Conservation (phyloP, 1,140 invertebrate genomes). For the Polypedilum vanderplanki region DNA sequence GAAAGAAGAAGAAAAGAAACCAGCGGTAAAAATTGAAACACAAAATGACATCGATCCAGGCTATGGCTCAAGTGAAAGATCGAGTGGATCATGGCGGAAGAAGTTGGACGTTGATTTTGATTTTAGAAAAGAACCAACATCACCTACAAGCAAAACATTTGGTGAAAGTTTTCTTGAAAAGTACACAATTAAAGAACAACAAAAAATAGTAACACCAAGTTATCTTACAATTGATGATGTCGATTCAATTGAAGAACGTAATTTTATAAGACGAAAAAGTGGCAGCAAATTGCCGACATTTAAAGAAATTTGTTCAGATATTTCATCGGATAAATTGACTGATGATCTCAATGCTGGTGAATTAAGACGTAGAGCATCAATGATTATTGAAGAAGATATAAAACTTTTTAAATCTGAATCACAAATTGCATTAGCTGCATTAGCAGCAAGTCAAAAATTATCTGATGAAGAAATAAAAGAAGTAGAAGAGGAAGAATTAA, state of each 20-base stretch:
- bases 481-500: neutral
- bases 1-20: slow-evolving; percentile 32
- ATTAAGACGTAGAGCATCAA: slow-evolving; percentile 39
- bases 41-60: slow-evolving; percentile 33
- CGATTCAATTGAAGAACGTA: neutral
- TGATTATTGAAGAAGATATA: slow-evolving; percentile 43
- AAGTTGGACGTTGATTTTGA: slow-evolving; percentile 49
- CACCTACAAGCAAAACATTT: slow-evolving; percentile 53
- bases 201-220: slow-evolving; percentile 36
- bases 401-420: slow-evolving; percentile 39
- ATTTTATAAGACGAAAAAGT: slow-evolving; percentile 37
- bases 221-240: slow-evolving; percentile 24
- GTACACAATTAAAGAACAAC: slow-evolving; percentile 63
- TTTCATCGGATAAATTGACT: slow-evolving; percentile 45
- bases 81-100: slow-evolving; percentile 49
- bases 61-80: slow-evolving; percentile 29
- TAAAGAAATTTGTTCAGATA: slow-evolving; percentile 48
- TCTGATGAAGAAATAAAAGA: slow-evolving; percentile 36
- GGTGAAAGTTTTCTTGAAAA: slow-evolving; percentile 64
- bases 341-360: slow-evolving; percentile 49
- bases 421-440: slow-evolving; percentile 38
- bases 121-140: slow-evolving; percentile 45
- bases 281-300: slow-evolving; percentile 45
- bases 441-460: slow-evolving; percentile 39
- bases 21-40: slow-evolving; percentile 36